Conservation (phyloP, 2,888 invertebrate genomes). For the Geophilus truncorum region DNA sequence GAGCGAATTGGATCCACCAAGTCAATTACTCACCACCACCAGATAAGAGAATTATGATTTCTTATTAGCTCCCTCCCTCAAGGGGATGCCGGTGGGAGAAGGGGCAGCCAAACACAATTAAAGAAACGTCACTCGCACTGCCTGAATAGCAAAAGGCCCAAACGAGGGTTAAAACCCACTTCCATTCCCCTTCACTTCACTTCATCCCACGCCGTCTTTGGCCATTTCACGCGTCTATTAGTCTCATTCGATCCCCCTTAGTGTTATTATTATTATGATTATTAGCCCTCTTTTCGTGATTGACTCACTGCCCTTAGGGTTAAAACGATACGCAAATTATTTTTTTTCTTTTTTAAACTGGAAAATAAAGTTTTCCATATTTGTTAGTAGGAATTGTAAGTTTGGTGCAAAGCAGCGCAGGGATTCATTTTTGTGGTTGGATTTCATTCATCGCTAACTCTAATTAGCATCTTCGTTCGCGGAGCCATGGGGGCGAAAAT, state of each 20-base stretch:
- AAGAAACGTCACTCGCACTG: slow-evolving; percentile 18
- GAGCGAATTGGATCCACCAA: slow-evolving; percentile 7
- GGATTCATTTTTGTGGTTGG: not conserved
- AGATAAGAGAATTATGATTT: slow-evolving; percentile 37
- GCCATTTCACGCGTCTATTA: not conserved
- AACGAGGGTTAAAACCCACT: not conserved
- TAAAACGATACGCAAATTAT: not conserved
- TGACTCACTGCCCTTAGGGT: not conserved
- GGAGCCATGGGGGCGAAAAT: not conserved
- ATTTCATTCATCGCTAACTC: not conserved
- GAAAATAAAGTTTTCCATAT: not conserved
- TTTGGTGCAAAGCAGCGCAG: not conserved
- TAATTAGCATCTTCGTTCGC: not conserved
- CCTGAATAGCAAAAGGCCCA: not conserved
- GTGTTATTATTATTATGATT: not conserved
- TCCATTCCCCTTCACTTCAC: not conserved
- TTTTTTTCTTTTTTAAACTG: too few species aligned
- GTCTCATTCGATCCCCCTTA: not conserved
- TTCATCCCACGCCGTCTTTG: too few species aligned
- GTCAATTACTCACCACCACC: slow-evolving; percentile 13
- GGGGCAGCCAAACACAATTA: slow-evolving; percentile 11
- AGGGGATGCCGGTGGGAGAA: not conserved
- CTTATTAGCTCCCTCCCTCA: slow-evolving; percentile 35
- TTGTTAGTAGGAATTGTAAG: not conserved
- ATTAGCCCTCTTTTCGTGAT: not conserved